Evolutionary conservation across 2,797 vertebrate species (phyloP).

Genomic region (Bryconaethiops microstoma): DNA sequence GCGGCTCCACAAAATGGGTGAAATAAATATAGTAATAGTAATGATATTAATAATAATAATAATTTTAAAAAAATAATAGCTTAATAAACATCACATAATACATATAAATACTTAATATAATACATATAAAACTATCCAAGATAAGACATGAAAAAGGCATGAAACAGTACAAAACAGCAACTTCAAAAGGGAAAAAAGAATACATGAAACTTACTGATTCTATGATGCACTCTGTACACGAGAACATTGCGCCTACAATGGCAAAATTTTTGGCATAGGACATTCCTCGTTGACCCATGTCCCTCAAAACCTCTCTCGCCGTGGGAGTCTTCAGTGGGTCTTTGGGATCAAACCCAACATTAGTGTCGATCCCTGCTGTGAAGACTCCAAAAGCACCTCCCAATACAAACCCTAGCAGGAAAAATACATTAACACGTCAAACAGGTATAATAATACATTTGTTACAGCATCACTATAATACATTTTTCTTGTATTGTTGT

Average conservation of each 20-base stretch:
- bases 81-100: neutral
- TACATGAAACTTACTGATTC: conserved; percentile 88
- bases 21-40: too few species aligned
- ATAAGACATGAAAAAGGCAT: neutral
- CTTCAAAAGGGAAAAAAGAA: neutral
- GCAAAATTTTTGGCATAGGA: conserved; percentile 99
- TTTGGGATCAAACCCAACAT: conserved; percentile 95
- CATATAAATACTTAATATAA: neutral
- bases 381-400: conserved; percentile 97
- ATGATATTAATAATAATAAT: too few species aligned
- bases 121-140: neutral
- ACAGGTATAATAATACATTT: too few species aligned
- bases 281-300: conserved; percentile 97
- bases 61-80: too few species aligned
- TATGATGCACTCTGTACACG: conserved; percentile 94
- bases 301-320: conserved; percentile 91
- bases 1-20: too few species aligned
- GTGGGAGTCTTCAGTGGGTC: conserved; percentile 92
- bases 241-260: conserved; percentile 97
- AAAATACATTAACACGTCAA: neutral
- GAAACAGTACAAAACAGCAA: too few species aligned
- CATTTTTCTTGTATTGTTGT: too few species aligned
- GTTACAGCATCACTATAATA: too few species aligned
- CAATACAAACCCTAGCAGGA: conserved; percentile 87
- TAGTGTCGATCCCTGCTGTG: conserved; percentile 96